A percentile compares a stretch with the other conserved stretches of the same genome.
These are phyloP conservation scores for Poecilobothrus nobilitatus DNA, from an alignment of 2,888 invertebrate genomes.

Conservation along the genomic window DNA sequence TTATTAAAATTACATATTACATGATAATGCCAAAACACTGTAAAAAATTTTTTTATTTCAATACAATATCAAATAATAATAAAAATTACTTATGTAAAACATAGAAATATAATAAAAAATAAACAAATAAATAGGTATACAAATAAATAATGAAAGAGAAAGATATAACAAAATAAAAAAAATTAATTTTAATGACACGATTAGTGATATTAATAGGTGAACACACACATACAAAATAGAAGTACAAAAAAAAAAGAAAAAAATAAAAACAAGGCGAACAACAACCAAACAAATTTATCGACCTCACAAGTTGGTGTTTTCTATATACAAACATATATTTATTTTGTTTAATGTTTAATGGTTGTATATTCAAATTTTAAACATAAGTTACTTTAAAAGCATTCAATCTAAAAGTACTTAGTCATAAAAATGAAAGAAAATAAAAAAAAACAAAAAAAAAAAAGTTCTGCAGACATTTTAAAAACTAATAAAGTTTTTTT, in stretches of 20 bases:
- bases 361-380: neutral
- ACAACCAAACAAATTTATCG: neutral
- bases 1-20: too few species aligned
- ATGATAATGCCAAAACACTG: neutral
- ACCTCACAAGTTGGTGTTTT: neutral
- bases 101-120: neutral
- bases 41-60: neutral
- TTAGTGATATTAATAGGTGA: slow-evolving; percentile 6
- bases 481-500: neutral
- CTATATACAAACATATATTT: too few species aligned
- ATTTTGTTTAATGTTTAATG: neutral
- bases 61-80: neutral
- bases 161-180: neutral
- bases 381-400: neutral
- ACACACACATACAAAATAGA: neutral
- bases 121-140: neutral
- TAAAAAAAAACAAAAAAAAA: neutral
- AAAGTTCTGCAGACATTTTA: neutral
- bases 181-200: slow-evolving; percentile 6
- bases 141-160: neutral
- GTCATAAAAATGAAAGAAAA: neutral
- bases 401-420: slow-evolving; percentile 1
- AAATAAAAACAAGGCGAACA: neutral
- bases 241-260: too few species aligned
- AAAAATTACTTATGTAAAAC: neutral